These are phyloP conservation scores for Catonia carolina DNA, from an alignment of 2,888 invertebrate genomes.

Conservation along the genomic window DNA sequence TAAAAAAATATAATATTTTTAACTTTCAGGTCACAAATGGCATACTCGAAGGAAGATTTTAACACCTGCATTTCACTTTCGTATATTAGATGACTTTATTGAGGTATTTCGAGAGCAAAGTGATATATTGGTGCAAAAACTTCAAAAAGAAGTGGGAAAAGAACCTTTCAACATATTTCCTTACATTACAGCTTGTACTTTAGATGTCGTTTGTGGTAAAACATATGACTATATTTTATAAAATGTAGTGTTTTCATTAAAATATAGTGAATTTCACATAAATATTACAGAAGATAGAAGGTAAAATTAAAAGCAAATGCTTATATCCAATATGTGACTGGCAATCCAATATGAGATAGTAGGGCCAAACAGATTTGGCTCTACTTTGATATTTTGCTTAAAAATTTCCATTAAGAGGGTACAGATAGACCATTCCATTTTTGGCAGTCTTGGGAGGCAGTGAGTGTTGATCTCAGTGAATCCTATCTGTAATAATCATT, in stretches of 20 bases:
- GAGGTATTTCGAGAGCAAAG: constrained; percentile 58
- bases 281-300: no score
- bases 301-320: no score
- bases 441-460: no score
- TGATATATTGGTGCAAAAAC: constrained; percentile 47
- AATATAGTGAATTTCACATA: not conserved
- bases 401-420: no score
- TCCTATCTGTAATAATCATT: no score
- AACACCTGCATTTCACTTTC: constrained; percentile 63
- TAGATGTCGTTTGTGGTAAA: constrained; percentile 61
- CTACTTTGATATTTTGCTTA: no score
- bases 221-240: constrained; percentile 19
- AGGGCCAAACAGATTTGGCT: no score
- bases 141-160: constrained; percentile 42
- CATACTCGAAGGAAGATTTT: constrained; percentile 54
- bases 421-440: no score
- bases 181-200: constrained; percentile 54
- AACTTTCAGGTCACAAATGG: constrained; percentile 50
- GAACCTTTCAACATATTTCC: constrained; percentile 52
- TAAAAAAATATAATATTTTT: no score
- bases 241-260: not conserved
- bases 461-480: no score
- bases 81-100: constrained; percentile 59
- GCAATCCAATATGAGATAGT: no score
- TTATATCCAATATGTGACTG: constrained; percentile 17